Percentiles rank a stretch among this genome's conserved stretches.
These are phyloP conservation scores for Stegana nigrithorax DNA, from an alignment of 2,888 invertebrate genomes.

Conservation along the genomic window DNA sequence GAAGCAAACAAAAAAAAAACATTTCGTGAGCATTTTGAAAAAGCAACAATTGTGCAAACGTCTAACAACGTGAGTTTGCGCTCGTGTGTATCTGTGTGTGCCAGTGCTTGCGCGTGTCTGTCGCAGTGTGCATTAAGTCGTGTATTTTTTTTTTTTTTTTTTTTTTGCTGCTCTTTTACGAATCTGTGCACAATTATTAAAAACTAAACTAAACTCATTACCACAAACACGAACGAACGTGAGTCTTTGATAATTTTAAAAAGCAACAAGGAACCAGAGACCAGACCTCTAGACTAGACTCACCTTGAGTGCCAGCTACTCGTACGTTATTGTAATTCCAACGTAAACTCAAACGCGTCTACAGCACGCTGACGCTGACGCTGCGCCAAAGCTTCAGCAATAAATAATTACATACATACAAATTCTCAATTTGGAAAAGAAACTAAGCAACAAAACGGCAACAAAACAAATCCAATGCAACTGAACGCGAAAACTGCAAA, in stretches of 20 bases:
- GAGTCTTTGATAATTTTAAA: constrained; percentile 57
- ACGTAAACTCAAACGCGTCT: not conserved
- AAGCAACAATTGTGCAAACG: constrained; percentile 2
- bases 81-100: not conserved
- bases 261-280: constrained; percentile 53
- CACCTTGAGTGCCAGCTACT: constrained; percentile 45
- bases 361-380: no score
- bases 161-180: not conserved
- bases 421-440: not conserved
- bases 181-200: not conserved
- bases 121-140: not conserved
- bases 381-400: not conserved
- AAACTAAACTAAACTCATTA: constrained; percentile 38
- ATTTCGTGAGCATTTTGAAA: not conserved
- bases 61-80: not conserved
- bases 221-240: constrained; percentile 53
- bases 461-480: not conserved
- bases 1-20: not conserved
- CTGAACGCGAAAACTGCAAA: not conserved
- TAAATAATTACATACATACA: constrained; percentile 23
- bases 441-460: not conserved
- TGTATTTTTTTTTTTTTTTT: not conserved
- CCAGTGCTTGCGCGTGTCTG: not conserved
- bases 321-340: no score
- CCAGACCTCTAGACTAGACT: constrained; percentile 40